Conservation (phyloP, 1,140 invertebrate genomes). For the Euschistus heros region DNA sequence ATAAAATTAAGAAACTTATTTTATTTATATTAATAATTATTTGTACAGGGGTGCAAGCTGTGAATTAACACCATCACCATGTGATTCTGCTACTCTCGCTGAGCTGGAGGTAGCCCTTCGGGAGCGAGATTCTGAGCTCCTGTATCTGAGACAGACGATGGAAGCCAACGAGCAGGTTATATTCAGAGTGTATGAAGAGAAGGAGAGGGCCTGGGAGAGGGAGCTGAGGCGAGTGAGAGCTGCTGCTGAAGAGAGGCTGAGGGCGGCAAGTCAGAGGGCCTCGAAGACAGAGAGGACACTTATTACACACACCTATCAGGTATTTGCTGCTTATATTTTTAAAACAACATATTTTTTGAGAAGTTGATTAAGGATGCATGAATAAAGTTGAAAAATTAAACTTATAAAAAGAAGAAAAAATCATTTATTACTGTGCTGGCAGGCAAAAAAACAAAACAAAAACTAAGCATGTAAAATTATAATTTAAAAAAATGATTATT, state of each 20-base stretch:
- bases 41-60: conserved; percentile 22
- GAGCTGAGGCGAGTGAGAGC: conserved; percentile 45
- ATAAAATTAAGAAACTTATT: too few relatives aligned
- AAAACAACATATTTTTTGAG: too few relatives aligned
- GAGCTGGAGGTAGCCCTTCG: conserved; percentile 62
- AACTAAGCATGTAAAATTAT: too few relatives aligned
- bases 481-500: too few relatives aligned
- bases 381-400: too few relatives aligned
- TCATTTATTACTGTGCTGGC: too few relatives aligned
- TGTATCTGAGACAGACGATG: conserved; percentile 60
- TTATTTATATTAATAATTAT: too few relatives aligned
- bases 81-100: conserved; percentile 41
- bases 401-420: too few relatives aligned
- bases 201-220: conserved; percentile 48
- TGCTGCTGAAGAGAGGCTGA: conserved; percentile 58
- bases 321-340: too few relatives aligned
- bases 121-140: conserved; percentile 61
- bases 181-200: conserved; percentile 43
- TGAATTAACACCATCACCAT: conserved; percentile 16
- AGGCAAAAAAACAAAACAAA: too few relatives aligned
- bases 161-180: conserved; percentile 70
- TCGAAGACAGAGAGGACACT: conserved; percentile 57
- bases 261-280: conserved; percentile 52
- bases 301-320: conserved; percentile 58
- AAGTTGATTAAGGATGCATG: too few relatives aligned